phyloP scores from a whole-genome alignment of 1,140 invertebrate genomes.

The Ceratina japonica region DNA sequence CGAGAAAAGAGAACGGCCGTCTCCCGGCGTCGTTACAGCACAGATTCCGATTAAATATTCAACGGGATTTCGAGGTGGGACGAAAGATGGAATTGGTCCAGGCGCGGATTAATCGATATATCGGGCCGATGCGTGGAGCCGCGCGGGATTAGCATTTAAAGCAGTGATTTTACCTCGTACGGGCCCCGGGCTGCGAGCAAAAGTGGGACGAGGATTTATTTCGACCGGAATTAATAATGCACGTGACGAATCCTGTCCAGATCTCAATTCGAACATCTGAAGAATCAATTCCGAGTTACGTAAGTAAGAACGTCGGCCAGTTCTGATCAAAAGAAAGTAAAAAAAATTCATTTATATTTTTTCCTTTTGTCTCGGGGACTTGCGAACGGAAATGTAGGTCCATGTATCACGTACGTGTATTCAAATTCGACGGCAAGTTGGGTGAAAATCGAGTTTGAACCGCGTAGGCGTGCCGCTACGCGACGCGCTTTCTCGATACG shows the following conservation, averaged over 20 bases:
- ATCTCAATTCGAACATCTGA: no score
- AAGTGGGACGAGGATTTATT: constrained; percentile 26
- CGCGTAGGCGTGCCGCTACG: constrained; percentile 31
- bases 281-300: no score
- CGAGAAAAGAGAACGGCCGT: neutral
- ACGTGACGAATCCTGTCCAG: no score
- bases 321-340: no score
- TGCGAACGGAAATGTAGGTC: no score
- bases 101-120: constrained; percentile 21
- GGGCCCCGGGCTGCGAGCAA: neutral
- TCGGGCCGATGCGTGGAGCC: neutral
- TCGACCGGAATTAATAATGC: constrained; percentile 2
- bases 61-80: neutral
- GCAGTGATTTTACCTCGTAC: constrained; percentile 44
- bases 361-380: no score
- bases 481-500: constrained; percentile 30
- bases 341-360: no score
- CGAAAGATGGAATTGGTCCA: constrained; percentile 14
- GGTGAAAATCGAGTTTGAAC: neutral
- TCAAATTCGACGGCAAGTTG: constrained; percentile 5
- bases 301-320: no score
- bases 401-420: no score
- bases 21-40: neutral
- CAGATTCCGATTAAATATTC: constrained; percentile 8
- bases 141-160: constrained; percentile 56